Evolutionary conservation across 2,888 invertebrate genomes (phyloP).

Genomic region (Oxyscelio sp.): DNA sequence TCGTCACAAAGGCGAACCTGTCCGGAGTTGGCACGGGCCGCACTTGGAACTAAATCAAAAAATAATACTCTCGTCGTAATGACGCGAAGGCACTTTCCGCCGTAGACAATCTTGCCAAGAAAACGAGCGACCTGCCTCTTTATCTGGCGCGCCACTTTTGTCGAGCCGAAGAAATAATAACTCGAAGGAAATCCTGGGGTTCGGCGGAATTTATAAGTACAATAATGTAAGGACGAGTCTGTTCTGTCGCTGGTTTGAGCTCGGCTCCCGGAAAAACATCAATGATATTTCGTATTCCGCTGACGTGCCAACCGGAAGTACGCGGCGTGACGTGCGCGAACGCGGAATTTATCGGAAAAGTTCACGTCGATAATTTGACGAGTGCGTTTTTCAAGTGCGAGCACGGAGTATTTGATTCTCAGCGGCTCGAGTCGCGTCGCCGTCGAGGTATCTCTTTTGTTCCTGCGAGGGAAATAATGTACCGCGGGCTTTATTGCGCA

Average conservation of each 20-base stretch:
- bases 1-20: slow-evolving; percentile 76
- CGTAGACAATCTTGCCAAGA: slow-evolving; percentile 72
- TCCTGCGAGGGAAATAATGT: not conserved
- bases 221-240: slow-evolving; percentile 35
- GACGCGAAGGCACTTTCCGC: slow-evolving; percentile 77
- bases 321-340: slow-evolving; percentile 65
- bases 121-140: slow-evolving; percentile 61
- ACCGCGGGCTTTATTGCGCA: not conserved
- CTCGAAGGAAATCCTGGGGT: slow-evolving; percentile 35
- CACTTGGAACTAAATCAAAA: slow-evolving; percentile 82
- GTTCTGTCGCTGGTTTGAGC: slow-evolving; percentile 29
- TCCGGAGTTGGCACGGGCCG: slow-evolving; percentile 53
- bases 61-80: slow-evolving; percentile 85
- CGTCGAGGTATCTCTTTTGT: not conserved
- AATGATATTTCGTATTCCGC: slow-evolving; percentile 63
- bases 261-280: slow-evolving; percentile 53
- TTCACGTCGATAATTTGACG: slow-evolving; percentile 80
- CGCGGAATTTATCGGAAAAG: slow-evolving; percentile 79
- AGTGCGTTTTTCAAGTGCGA: slow-evolving; percentile 63
- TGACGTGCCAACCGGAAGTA: slow-evolving; percentile 52
- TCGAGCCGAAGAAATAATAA: slow-evolving; percentile 75
- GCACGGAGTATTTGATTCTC: slow-evolving; percentile 8
- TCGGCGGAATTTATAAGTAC: slow-evolving; percentile 53
- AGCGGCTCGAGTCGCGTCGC: not conserved
- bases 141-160: slow-evolving; percentile 54